These are phyloP conservation scores for Eupeodes luniger DNA, from an alignment of 2,888 invertebrate species.

Conservation along the genomic window DNA sequence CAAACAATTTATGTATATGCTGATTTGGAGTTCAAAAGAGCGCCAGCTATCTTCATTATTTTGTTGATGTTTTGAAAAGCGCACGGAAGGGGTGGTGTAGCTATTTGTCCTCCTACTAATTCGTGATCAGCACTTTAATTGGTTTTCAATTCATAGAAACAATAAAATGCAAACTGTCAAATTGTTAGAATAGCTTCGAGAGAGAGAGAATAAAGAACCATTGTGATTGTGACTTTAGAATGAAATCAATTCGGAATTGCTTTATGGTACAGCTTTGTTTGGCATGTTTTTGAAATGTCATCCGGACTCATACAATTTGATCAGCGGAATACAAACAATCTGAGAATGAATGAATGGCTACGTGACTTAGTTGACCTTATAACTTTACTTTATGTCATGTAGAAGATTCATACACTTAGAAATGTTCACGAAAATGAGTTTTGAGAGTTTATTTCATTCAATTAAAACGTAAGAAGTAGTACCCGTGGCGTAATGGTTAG, in stretches of 20 bases:
- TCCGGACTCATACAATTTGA: slow-evolving; percentile 28
- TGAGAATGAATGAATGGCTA: neutral
- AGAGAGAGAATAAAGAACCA: neutral
- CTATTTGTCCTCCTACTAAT: slow-evolving; percentile 6
- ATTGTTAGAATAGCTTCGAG: neutral
- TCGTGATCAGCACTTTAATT: slow-evolving; percentile 56
- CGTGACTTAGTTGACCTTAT: neutral
- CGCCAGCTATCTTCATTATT: slow-evolving; percentile 13
- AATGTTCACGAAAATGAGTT: too few species aligned
- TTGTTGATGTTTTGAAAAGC: neutral
- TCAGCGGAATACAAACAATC: neutral
- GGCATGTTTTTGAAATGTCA: slow-evolving; percentile 12
- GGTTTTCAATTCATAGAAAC: slow-evolving; percentile 30
- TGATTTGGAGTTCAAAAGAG: slow-evolving; percentile 22
- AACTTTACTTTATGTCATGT: too few species aligned
- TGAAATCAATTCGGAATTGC: slow-evolving; percentile 8
- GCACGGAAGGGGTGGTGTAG: neutral
- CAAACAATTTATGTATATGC: neutral
- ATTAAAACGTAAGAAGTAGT: too few species aligned
- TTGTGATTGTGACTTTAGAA: slow-evolving; percentile 10
- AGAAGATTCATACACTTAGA: too few species aligned
- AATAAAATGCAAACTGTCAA: slow-evolving; percentile 27
- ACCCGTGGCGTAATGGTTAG: too few species aligned
- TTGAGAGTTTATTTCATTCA: too few species aligned
- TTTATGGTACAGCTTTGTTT: slow-evolving; percentile 11